These are phyloP conservation scores for Micropterix aruncella DNA, from an alignment of 2,888 invertebrate genomes.

Conservation along the genomic window DNA sequence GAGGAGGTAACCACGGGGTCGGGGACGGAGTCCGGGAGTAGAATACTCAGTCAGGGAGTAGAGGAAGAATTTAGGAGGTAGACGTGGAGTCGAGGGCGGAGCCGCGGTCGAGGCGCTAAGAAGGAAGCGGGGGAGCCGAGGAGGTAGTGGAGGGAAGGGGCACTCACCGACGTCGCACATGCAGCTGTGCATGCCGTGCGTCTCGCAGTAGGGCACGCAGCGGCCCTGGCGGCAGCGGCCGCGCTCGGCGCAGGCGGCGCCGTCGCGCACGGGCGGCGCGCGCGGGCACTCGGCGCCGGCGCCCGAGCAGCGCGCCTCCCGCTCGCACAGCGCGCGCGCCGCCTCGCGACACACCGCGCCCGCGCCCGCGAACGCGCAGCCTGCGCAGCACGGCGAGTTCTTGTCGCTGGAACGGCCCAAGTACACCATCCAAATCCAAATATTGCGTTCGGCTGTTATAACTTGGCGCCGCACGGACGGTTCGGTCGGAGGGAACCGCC, in stretches of 20 bases:
- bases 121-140: no score
- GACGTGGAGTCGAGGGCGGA: no score
- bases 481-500: no score
- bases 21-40: no score
- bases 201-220: conserved; percentile 92
- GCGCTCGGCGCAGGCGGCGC: conserved; percentile 79
- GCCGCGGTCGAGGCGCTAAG: no score
- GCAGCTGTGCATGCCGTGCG: conserved; percentile 83
- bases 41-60: no score
- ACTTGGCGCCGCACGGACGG: no score
- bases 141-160: no score
- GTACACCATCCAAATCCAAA: no score
- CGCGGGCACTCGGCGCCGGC: conserved; percentile 43
- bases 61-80: no score
- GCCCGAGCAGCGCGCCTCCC: conserved; percentile 82
- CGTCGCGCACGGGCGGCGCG: conserved; percentile 76
- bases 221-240: conserved; percentile 84
- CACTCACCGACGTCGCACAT: conserved; percentile 85
- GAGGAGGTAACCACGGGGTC: no score
- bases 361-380: conserved; percentile 73
- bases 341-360: conserved; percentile 82
- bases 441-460: no score
- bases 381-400: conserved; percentile 90
- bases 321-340: conserved; percentile 83
- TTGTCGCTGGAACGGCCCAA: conserved; percentile 65